A percentile compares a stretch with the other conserved stretches of the same genome.
phyloP scores from a whole-genome alignment of 2,113 vertebrate genomes.

The Deroptyus accipitrinus region DNA sequence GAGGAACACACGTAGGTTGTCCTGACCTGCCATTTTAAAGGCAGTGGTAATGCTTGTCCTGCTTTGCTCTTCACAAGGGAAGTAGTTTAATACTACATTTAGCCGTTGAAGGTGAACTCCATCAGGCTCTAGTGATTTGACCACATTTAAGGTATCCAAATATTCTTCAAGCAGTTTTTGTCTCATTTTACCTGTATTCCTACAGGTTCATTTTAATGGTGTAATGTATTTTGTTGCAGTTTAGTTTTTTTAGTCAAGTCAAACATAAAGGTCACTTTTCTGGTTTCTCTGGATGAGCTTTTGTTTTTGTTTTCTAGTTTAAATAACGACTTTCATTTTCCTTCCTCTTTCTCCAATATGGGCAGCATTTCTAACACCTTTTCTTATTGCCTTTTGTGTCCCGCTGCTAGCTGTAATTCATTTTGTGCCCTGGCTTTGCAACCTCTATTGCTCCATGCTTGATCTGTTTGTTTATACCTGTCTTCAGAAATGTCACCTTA shows the following conservation, averaged over 20 bases:
- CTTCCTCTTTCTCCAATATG: constrained; percentile 8
- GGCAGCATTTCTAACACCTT: constrained; percentile 39
- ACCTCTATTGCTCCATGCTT: not conserved
- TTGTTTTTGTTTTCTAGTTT: constrained; percentile 41
- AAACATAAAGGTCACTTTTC: not conserved
- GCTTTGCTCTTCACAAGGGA: not conserved
- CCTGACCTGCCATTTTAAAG: not conserved
- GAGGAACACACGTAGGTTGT: not conserved
- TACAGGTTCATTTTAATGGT: not conserved
- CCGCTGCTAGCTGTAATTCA: constrained; percentile 19
- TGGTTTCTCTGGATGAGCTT: not conserved
- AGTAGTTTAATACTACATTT: not conserved
- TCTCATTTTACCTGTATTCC: not conserved
- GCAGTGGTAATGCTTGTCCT: not conserved
- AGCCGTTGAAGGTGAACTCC: not conserved
- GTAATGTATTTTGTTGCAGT: not conserved
- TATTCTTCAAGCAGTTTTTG: not conserved
- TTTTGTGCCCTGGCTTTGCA: constrained; percentile 40
- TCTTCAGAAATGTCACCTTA: constrained; percentile 34
- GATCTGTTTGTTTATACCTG: constrained; percentile 36
- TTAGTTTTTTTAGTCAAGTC: not conserved
- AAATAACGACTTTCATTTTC: constrained; percentile 39
- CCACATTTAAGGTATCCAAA: not conserved
- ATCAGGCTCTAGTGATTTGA: not conserved
- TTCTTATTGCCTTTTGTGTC: constrained; percentile 42